Evolutionary conservation across 1,140 invertebrate species (phyloP), one percentile per base, ranked within the genome.

Genomic region (Drosophila azteca): DNA sequence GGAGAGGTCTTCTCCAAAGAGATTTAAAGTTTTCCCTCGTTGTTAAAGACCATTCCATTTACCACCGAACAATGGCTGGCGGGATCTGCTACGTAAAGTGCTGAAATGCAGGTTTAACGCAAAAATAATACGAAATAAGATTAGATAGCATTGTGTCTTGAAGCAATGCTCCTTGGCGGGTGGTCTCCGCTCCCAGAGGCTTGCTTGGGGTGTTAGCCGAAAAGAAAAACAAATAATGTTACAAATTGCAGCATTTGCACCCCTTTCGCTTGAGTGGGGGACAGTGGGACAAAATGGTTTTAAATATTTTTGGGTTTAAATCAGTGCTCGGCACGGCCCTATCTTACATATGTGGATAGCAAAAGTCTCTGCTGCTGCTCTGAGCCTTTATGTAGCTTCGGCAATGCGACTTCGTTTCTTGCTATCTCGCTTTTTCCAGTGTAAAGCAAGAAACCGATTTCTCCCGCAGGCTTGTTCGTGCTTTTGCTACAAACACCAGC

Each of bases 141-240:
- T 90, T 90, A 90, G 88, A 90, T 90, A 90, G 69, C 66, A 90
- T 78, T 90, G 87, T 88, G 84, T 83, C 76, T 81, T 73, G 57
- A 20, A 48, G 77, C 71, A 59, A 49, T 65, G 69, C 64, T 46
- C 31, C 43, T 45, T 69, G 39, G 46, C 26, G 11, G 22, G 31
- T 49, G 49, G 11, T 50, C 50, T 39, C 22, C 41, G 22, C 46
- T 35, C 48, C 13, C 3, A 43, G 24, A 20, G 41, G 1, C 17
- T 20, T 20, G 17, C 17, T 39, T n/a, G 54, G 31, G 54, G 41
- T 39, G 26, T 44, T 52, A 65, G 45, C 15, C 45, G 20, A 50
- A 66, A 66, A 72, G 53, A 62, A 77, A 74, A 85, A 85, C 77
- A 77, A 71, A 75, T 77, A 66, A 80, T 87, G 84, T 77, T 72